Percentiles rank a stretch among this genome's conserved stretches.
These are phyloP conservation scores for Pampusana beccarii DNA, from an alignment of 2,113 vertebrate genomes.

Conservation along the genomic window DNA sequence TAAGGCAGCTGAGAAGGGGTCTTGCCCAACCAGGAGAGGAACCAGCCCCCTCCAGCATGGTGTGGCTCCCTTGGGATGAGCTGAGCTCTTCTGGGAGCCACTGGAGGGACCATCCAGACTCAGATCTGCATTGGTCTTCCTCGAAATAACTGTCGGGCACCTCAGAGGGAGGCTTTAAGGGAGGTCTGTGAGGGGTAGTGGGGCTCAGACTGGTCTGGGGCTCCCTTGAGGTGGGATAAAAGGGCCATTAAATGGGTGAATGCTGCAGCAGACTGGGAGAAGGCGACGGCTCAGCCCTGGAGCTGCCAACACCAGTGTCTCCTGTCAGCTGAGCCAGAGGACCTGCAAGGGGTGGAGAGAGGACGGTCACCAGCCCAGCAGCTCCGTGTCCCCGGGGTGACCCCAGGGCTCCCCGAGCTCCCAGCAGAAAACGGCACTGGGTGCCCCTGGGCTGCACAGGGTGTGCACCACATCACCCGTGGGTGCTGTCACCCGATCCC, in stretches of 20 bases:
- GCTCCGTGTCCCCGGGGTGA: neutral
- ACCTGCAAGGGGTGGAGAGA: neutral
- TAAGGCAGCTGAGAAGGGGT: neutral
- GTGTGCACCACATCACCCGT: accelerated
- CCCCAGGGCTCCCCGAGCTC: neutral
- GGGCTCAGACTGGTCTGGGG: neutral
- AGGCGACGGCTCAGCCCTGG: neutral
- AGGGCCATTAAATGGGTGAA: neutral
- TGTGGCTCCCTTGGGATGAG: neutral
- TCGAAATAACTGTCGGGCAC: neutral
- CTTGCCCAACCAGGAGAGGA: neutral
- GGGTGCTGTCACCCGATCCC: neutral
- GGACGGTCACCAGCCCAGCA: neutral
- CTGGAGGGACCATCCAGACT: neutral
- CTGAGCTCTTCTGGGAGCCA: neutral
- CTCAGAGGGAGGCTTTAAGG: neutral
- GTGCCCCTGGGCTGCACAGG: neutral
- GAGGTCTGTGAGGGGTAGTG: neutral
- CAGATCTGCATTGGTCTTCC: neutral
- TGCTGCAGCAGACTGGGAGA: accelerated
- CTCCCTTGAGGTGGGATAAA: accelerated
- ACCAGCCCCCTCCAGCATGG: neutral
- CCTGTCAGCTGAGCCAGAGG: accelerated
- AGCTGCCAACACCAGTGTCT: accelerated
- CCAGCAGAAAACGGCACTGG: neutral